Percentiles rank a stretch among this genome's conserved stretches.
phyloP scores from a whole-genome alignment of 2,888 invertebrate genomes.

The Entomobrya proxima region DNA sequence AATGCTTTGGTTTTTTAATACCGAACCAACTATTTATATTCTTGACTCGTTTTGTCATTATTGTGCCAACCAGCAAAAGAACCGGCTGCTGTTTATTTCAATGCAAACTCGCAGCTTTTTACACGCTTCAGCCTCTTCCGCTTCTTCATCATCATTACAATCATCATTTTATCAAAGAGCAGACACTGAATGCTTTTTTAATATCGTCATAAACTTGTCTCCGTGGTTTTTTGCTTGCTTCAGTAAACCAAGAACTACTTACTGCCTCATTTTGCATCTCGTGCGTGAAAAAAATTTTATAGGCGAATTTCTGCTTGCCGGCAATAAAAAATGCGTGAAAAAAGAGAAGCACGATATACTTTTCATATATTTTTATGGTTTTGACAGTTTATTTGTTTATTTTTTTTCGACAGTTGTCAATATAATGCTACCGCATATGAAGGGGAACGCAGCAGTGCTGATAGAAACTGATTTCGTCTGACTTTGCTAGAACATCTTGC shows the following conservation, averaged over 20 bases:
- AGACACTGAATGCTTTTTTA: constrained; percentile 43
- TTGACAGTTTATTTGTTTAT: constrained; percentile 19
- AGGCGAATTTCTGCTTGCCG: background rate
- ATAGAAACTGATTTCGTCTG: background rate
- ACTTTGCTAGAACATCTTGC: no score
- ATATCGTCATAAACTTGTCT: constrained; percentile 52
- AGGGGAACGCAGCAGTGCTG: no score
- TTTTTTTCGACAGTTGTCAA: background rate
- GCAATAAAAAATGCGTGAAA: background rate
- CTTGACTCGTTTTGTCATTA: constrained; percentile 16
- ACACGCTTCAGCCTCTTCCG: background rate
- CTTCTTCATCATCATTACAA: constrained; percentile 47
- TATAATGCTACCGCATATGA: no score
- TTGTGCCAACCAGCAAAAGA: no score
- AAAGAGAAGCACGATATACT: background rate
- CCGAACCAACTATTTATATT: background rate
- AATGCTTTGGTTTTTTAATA: background rate
- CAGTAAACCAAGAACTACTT: background rate
- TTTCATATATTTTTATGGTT: background rate
- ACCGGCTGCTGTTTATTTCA: background rate
- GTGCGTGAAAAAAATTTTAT: background rate
- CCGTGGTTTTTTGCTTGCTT: background rate
- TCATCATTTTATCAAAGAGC: constrained; percentile 50
- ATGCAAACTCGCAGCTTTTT: background rate
- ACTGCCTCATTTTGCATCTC: background rate